Evolutionary conservation across 1,140 invertebrate species (phyloP), one percentile per base, ranked within the genome.

Genomic region (Trichonephila clavipes): DNA sequence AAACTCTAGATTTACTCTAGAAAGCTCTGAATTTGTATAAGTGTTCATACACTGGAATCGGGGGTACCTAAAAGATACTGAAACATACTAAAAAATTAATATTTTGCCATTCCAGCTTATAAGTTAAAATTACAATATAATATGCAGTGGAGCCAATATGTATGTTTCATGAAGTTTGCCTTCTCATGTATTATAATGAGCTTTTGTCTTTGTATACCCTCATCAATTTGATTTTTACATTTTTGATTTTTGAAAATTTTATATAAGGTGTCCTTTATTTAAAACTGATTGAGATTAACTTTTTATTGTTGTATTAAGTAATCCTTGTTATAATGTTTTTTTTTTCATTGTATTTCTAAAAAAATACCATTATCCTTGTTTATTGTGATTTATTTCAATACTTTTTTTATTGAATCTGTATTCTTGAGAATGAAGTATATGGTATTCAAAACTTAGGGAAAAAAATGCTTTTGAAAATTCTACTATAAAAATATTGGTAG

Each of bases 1-100:
- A 91, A 69, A 59, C 12, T 92, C 58, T 82, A 92, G 90, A 85
- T 64, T 85, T 58, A 28, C 62, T 85, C 44, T n/a, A 92, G 90
- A 64, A 83, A 83, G 24, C 64, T 91, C 64, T 85, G 28, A 85
- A 85, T 59, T 85, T 85, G 83, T 85, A 59, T 85, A 61, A 85
- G 58, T 85, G 83, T 85, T 58, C 83, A 85, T 85, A 85, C 51
- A 51, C 12, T 85, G n/a, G n/a, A 24, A 51, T 28, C n/a, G n/a
- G n/a, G 58, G 51, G 58, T 58, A 69, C 21, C 18, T 18, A 40
- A 77, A 77, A 77, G n/a, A 18, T 16, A 34, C 28, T 77, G 28
- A 34, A 34, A 16, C 24, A 34, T 40, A 77, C 28, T 77, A 51
- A 51, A n/a, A 64, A 21, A 64, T 64, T 6, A 64, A 34, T 40